Evolutionary conservation across 2,797 vertebrate species (phyloP), one percentile per base, ranked within the genome.

Genomic region (Notoglanidium macrostoma): DNA sequence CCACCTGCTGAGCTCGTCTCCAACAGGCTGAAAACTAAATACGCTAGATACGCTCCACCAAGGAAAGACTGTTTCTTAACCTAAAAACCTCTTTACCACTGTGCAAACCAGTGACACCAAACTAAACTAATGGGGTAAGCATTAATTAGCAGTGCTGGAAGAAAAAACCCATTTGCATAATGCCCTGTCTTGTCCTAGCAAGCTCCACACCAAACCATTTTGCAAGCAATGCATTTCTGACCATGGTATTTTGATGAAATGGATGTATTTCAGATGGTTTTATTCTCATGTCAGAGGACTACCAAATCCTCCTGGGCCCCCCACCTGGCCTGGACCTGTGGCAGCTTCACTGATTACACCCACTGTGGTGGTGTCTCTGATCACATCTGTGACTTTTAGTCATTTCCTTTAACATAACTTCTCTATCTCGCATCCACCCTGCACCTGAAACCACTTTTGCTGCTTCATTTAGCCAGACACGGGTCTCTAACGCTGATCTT

Each of bases 401-500:
- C 29, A 59, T 59, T 79, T 59, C 19, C 40, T 59, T 40, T 4
- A 79, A 23, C 32, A 59, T 44, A 59, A 59, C 32, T 26, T 29
- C 17, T 80, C 6, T n/a, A 26, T 61, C 46, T 32, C 46, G 55
- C 46, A 26, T 83, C 14, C 79, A 54, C 17, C 35, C 35, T 55
- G 10, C 21, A 26, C 55, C 55, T 26, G 4, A 76, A 15, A 49
- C 17, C 67, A 81, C 57, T 68, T 29, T 21, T 8, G 21, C 32
- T 32, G 15, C 82, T 49, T 46, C 15, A 61, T 55, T 59, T 49
- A 61, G 26, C 68, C 32, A 83, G 70, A 46, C 70, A 81, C 70
- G 46, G 59, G 49, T 76, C n/a, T 15, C 51, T 85, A 74, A 29
- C 70, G 81, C 81, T 86, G 81, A 77, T 86, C 54, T 86, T 82